Percentiles rank a stretch among this genome's conserved stretches.
These are phyloP conservation scores for Corythornis leucogaster DNA, from an alignment of 2,797 vertebrate species.

Conservation along the genomic window DNA sequence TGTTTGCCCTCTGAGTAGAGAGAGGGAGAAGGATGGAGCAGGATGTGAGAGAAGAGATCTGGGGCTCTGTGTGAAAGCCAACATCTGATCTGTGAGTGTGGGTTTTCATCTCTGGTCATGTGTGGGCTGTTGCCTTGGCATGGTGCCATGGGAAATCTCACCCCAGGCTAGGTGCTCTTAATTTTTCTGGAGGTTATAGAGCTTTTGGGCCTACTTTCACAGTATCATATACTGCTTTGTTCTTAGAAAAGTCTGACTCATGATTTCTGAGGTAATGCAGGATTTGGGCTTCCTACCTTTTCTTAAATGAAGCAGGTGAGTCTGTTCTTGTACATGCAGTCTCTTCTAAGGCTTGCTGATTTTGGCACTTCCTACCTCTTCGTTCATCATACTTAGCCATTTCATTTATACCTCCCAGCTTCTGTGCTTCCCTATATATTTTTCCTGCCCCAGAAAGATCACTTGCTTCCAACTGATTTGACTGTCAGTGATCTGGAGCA, in stretches of 20 bases:
- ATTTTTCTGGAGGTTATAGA: not conserved
- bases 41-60: not conserved
- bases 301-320: not conserved
- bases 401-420: not conserved
- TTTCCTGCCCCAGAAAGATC: not conserved
- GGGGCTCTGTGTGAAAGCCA: not conserved
- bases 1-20: not conserved
- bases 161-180: not conserved
- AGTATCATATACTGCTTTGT: not conserved
- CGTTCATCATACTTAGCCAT: not conserved
- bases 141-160: not conserved
- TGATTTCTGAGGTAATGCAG: not conserved
- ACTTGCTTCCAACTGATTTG: not conserved
- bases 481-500: not conserved
- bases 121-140: not conserved
- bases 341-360: not conserved
- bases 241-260: not conserved
- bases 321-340: not conserved
- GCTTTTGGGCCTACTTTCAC: not conserved
- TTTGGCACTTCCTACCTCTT: not conserved
- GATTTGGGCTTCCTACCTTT: not conserved
- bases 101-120: not conserved
- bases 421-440: not conserved
- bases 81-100: not conserved
- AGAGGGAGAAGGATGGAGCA: not conserved